A percentile compares a stretch with the other conserved stretches of the same genome.
Evolutionary conservation across 2,113 vertebrate species (phyloP).

Genomic region (Astur gentilis): DNA sequence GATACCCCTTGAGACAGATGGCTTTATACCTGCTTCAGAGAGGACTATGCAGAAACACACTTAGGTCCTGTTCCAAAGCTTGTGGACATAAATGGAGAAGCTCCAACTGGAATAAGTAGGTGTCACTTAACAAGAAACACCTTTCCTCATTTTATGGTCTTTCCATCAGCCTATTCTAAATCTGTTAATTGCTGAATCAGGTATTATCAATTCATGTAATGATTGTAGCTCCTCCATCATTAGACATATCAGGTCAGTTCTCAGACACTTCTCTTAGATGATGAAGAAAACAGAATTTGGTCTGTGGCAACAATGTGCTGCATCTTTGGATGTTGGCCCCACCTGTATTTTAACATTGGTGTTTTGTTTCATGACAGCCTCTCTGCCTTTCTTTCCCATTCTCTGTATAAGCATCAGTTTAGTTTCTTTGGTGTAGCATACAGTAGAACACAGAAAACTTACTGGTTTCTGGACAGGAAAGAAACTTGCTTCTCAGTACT

Average conservation of each 20-base stretch:
- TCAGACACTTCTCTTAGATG: background rate
- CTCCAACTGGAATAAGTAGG: background rate
- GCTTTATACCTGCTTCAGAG: background rate
- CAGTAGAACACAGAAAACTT: background rate
- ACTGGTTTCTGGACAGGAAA: background rate
- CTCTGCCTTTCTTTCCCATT: background rate
- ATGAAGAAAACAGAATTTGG: background rate
- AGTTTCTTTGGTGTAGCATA: background rate
- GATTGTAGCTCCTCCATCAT: background rate
- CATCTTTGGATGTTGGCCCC: background rate
- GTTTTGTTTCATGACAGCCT: background rate
- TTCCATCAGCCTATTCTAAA: background rate
- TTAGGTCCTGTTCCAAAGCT: background rate
- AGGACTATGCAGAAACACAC: background rate
- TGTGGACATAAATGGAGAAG: background rate
- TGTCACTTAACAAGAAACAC: background rate
- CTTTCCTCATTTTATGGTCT: background rate
- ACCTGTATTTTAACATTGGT: background rate
- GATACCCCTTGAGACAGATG: background rate
- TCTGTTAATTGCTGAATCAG: background rate
- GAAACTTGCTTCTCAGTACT: background rate
- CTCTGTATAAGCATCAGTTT: background rate
- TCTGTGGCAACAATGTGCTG: background rate
- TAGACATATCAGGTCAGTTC: background rate
- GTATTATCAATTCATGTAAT: accelerated